Base-by-base conservation (phyloP, 2,888 invertebrate species). In the Athrips mouffetella region DNA sequence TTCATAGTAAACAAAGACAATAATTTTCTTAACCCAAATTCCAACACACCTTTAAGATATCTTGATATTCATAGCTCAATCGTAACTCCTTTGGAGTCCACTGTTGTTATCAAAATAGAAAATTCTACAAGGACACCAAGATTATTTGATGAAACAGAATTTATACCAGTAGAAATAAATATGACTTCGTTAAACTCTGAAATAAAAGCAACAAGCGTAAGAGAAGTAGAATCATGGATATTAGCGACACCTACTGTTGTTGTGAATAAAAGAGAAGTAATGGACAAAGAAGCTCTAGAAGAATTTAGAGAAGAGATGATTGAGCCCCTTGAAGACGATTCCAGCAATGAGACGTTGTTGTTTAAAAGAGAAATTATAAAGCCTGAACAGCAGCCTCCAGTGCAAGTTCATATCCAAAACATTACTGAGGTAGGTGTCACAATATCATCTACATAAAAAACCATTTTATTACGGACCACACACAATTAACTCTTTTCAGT, bases 391-490 rank as follows among this genome's bases (percentile, higher is more conserved):
- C 88, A 88, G 46, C 88, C 88, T 16, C 90, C 91, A 1, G 92
- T 93, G 4, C 89, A 90, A 63, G 92, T 93, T 48, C 89, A 91
- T 61, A 92, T 93, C 59, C 93, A 93, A 66, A 92, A 92, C 63
- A 89, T 93, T 50, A 85, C 87, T n/a, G 88, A 89, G 78, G 88
- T 84, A 69, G 68, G 37, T 21, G 16, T 15, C 37, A 18, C 13
- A 10, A 18, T 3, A 13, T 35, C 20, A 35, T 20, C 18, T 2
- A 35, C 1, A 20, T 35, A 35, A 3, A 18, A 18, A 18, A 23
- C 4, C 7, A 23, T 5, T 5, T 23, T 23, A 23, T 23, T 7
- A 5, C 7, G 7, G 23, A 23, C 7, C 7, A 5, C 7, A 7
- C 7, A 7, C 4, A 10, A 27, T 27, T 35, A 15, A 11, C 15